Conservation (phyloP, 2,113 vertebrate species). For the Dromas ardeola region DNA sequence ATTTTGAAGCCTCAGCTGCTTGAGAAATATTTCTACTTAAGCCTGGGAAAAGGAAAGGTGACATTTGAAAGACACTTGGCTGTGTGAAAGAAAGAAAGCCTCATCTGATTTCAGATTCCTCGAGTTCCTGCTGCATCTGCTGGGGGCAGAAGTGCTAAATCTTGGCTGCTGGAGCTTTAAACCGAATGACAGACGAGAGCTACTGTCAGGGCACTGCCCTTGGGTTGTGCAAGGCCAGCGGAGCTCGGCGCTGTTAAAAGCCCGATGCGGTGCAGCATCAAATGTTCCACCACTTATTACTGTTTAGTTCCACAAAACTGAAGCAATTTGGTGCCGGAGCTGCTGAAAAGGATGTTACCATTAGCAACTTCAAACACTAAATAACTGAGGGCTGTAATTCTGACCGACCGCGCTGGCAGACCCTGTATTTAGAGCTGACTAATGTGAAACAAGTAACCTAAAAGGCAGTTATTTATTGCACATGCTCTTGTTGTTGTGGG, state of each 20-base stretch:
- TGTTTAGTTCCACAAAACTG: neutral
- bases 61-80: neutral
- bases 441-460: slow-evolving; percentile 24
- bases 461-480: slow-evolving; percentile 45
- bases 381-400: neutral
- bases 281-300: rapidly evolving
- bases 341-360: neutral
- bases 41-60: neutral
- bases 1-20: neutral
- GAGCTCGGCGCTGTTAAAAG: rapidly evolving
- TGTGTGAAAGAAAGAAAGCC: neutral
- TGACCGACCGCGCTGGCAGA: neutral
- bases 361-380: neutral
- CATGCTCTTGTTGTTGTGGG: neutral
- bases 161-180: neutral
- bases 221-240: neutral
- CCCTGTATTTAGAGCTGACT: slow-evolving; percentile 39
- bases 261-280: neutral
- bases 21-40: neutral
- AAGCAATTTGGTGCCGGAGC: neutral
- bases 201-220: neutral
- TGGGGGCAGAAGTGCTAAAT: neutral
- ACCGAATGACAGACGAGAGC: rapidly evolving
- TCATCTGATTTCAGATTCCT: neutral
- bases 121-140: neutral